phyloP scores from a whole-genome alignment of 2,888 invertebrate species.

The Cerastis leucographa region DNA sequence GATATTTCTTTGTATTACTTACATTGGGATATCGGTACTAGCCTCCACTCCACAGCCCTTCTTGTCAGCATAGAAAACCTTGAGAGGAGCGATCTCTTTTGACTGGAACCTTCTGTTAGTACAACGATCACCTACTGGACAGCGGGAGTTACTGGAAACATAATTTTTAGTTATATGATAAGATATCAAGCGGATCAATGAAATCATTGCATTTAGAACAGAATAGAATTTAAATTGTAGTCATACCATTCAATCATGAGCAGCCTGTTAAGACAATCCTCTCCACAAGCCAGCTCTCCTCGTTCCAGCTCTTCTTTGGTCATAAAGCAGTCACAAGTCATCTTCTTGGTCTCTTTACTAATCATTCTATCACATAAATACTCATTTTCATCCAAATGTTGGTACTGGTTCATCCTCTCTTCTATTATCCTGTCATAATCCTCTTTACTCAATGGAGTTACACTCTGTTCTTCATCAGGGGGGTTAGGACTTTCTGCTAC shows the following conservation, averaged over 20 bases:
- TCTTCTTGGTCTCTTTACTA: slow-evolving; percentile 97
- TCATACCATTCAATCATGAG: slow-evolving; percentile 99
- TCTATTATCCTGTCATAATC: slow-evolving; percentile 88
- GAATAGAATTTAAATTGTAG: slow-evolving; percentile 14
- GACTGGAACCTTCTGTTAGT: slow-evolving; percentile 98
- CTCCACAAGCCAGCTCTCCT: slow-evolving; percentile 97
- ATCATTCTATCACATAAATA: slow-evolving; percentile 96
- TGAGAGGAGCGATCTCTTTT: slow-evolving; percentile 95
- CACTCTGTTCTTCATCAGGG: slow-evolving; percentile 72
- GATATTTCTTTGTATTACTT: slow-evolving; percentile 67
- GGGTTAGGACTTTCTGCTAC: slow-evolving; percentile 74
- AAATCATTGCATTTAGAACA: neutral
- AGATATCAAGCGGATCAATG: neutral
- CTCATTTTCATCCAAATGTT: slow-evolving; percentile 95
- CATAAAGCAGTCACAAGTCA: slow-evolving; percentile 98
- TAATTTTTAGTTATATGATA: slow-evolving; percentile 16
- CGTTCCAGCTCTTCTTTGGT: slow-evolving; percentile 96
- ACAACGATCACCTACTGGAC: slow-evolving; percentile 97
- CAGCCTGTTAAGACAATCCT: slow-evolving; percentile 98
- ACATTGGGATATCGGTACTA: slow-evolving; percentile 93
- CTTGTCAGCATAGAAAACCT: slow-evolving; percentile 97
- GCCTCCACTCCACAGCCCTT: slow-evolving; percentile 99
- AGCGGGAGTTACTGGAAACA: slow-evolving; percentile 95
- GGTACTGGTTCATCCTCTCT: slow-evolving; percentile 93
- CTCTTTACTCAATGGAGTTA: slow-evolving; percentile 80